Base-by-base conservation (phyloP, 2,888 invertebrate species). In the Archips crataeganus region DNA sequence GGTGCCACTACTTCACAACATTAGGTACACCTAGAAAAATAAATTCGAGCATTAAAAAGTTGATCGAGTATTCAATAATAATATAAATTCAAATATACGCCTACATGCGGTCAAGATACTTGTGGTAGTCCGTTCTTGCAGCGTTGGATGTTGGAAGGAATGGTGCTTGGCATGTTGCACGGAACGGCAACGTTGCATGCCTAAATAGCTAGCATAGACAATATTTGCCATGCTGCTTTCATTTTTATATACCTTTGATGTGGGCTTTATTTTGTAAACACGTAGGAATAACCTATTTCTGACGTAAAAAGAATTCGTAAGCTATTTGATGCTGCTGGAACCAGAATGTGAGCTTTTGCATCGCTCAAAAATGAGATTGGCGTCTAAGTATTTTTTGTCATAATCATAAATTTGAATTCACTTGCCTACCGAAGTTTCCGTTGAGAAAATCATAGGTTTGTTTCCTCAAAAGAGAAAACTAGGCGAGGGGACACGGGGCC, bases 51-150 rank as follows among this genome's bases (percentile, higher is more conserved):
- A 73, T 69, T 68, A 51, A 73, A 73, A 67, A 64, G 62, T 64
- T 73, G 73, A 73, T 69, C 68, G 73, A 69, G 73, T 67, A 60
- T 67, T 61, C 59, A 64, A 66, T 71, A 64, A 73, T 64, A 73
- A 69, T 69, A 69, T 70, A 70, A 74, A 74, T 74, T 74, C 65
- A 65, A 70, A 74, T 70, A 70, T 63, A 69, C 70, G 69, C 74
- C 74, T 70, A 74, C 74, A 74, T 70, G 74, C 74, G 74, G 69
- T 74, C 70, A 70, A 70, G 70, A 74, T 69, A 70, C 70, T 74
- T 65, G 69, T 61, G 60, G 13, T 32, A 23, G 32, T 54, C 57
- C 32, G 70, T 65, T 70, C 69, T 70, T 60, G 54, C 13, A n/a
- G 51, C 51, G 64, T 65, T 51, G 66, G 39, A 39, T 15, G 66